phyloP scores from a whole-genome alignment of 1,140 invertebrate species.

The Brachionus plicatilis region DNA sequence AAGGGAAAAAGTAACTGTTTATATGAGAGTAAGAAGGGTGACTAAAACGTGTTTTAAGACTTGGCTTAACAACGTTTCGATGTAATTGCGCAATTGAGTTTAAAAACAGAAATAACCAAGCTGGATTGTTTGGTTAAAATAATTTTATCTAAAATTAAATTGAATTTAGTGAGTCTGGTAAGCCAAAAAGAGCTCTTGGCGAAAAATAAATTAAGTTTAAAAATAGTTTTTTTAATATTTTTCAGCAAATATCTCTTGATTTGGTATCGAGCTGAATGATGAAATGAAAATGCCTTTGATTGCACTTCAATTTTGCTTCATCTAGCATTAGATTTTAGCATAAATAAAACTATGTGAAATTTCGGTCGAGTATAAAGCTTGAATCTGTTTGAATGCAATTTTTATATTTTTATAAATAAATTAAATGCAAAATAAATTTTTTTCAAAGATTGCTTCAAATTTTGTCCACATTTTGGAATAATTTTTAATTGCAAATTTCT shows the following conservation, averaged over 20 bases:
- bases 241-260: neutral
- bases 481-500: too few species aligned
- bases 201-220: neutral
- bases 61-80: neutral
- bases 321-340: neutral
- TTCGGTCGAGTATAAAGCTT: neutral
- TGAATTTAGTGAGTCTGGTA: neutral
- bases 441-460: too few species aligned
- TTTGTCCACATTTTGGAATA: too few species aligned
- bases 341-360: neutral
- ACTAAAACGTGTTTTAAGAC: neutral
- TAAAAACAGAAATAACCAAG: neutral
- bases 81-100: slow-evolving; percentile 1
- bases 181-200: neutral
- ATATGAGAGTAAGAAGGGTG: neutral
- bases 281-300: neutral
- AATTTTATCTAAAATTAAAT: neutral
- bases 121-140: neutral
- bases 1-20: neutral
- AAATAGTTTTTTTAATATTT: neutral
- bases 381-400: neutral
- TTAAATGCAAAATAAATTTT: too few species aligned
- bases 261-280: neutral
- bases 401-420: neutral
- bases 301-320: neutral